These are phyloP conservation scores for Ophioderma brevispina DNA, from an alignment of 35 echinoderm and acorn worm species.

Conservation along the genomic window DNA sequence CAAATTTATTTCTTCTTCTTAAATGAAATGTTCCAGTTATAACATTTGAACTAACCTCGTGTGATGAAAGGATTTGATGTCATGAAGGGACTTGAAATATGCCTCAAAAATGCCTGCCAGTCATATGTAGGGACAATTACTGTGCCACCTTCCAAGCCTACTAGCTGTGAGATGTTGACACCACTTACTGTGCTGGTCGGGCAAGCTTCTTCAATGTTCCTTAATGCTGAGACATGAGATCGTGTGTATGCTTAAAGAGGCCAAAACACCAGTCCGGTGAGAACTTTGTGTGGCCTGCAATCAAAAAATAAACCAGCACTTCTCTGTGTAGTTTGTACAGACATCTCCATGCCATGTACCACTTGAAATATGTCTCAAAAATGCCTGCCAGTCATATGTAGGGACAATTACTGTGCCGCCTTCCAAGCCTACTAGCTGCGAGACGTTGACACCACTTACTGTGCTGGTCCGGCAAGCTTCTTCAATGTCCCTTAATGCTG, in stretches of 20 bases:
- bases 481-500: constrained; percentile 41
- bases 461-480: neutral
- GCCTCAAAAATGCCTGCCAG: constrained; percentile 55
- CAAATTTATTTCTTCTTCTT: no score
- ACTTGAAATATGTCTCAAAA: constrained; percentile 20
- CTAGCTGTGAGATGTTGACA: constrained; percentile 58
- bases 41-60: constrained; percentile 11
- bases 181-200: neutral
- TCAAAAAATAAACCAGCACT: constrained; percentile 36
- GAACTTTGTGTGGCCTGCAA: constrained; percentile 66
- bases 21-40: no score
- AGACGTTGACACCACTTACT: constrained; percentile 33
- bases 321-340: constrained; percentile 21
- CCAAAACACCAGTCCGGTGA: constrained; percentile 63
- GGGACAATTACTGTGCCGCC: constrained; percentile 16
- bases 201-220: constrained; percentile 35
- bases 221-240: constrained; percentile 8
- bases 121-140: constrained; percentile 16
- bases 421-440: constrained; percentile 50
- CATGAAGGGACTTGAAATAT: constrained; percentile 41
- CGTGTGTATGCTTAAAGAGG: constrained; percentile 45
- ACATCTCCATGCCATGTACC: constrained; percentile 42
- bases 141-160: constrained; percentile 40
- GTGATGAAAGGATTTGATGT: constrained; percentile 40
- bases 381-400: constrained; percentile 57